Percentiles rank a stretch among this genome's conserved stretches.
Evolutionary conservation across 2,888 invertebrate species (phyloP).

Genomic region (Coenonympha glycerion): DNA sequence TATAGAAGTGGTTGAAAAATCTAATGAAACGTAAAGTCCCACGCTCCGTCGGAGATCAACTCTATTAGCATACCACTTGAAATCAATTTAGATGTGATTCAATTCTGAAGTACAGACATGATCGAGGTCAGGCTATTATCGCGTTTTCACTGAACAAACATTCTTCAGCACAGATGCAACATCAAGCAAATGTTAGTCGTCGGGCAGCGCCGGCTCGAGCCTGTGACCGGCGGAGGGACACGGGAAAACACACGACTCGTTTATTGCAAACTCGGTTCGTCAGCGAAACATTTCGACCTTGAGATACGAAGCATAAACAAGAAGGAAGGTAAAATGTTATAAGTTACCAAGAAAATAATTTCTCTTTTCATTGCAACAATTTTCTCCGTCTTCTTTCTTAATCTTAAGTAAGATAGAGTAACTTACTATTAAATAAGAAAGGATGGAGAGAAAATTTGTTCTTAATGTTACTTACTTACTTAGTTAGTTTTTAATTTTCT

Average conservation of each 20-base stretch:
- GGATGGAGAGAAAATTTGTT: no score
- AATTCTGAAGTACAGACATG: constrained; percentile 23
- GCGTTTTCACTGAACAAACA: constrained; percentile 36
- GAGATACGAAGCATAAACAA: background rate
- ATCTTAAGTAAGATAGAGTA: no score
- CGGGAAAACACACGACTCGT: constrained; percentile 23
- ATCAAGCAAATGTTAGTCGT: constrained; percentile 33
- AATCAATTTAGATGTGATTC: constrained; percentile 15
- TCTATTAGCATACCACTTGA: constrained; percentile 3
- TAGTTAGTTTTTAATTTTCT: no score
- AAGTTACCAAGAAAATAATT: no score
- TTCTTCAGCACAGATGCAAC: constrained; percentile 30
- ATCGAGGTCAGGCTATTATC: constrained; percentile 19
- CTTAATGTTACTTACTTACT: no score
- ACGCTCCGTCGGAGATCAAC: constrained; percentile 19
- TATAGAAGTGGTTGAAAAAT: background rate
- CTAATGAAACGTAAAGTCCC: constrained; percentile 19
- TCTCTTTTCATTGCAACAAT: no score
- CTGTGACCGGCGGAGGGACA: constrained; percentile 35
- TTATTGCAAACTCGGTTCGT: background rate
- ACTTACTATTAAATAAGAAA: no score
- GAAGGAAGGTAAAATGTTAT: background rate
- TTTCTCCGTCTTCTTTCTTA: no score
- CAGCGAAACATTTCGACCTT: background rate
- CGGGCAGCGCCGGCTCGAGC: constrained; percentile 32